Evolutionary conservation across 2,113 vertebrate genomes (phyloP).

Genomic region (Pardalotus punctatus): DNA sequence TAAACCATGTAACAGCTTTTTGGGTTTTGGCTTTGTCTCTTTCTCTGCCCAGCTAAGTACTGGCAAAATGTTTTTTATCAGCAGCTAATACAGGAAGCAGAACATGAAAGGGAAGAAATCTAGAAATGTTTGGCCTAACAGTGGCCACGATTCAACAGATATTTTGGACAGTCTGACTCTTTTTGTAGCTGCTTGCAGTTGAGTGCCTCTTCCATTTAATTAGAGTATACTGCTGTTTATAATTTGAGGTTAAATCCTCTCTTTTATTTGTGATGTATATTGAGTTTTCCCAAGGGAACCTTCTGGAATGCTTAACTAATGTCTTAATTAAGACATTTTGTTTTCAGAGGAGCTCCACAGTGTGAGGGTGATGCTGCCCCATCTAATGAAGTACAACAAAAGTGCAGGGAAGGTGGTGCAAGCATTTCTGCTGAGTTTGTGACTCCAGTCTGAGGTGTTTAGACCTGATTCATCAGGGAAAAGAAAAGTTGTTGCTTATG

Average conservation of each 20-base stretch:
- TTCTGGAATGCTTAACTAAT: not conserved
- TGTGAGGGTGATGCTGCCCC: not conserved
- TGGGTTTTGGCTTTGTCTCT: not conserved
- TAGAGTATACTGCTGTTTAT: not conserved
- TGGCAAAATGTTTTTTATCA: not conserved
- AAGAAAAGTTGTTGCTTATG: not conserved
- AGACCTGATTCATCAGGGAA: not conserved
- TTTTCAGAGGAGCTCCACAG: not conserved
- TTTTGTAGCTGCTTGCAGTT: not conserved
- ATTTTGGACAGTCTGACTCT: not conserved
- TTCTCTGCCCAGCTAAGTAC: not conserved
- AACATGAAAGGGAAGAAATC: not conserved
- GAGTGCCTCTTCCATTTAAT: not conserved
- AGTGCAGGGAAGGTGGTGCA: not conserved
- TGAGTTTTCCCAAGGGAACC: not conserved
- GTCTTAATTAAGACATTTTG: not conserved
- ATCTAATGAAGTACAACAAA: not conserved
- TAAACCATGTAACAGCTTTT: slow-evolving; percentile 23
- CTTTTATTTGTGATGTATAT: not conserved
- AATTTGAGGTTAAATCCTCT: not conserved
- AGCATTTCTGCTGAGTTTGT: not conserved
- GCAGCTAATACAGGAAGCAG: not conserved
- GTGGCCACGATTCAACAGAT: not conserved
- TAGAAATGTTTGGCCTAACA: not conserved
- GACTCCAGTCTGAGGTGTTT: not conserved